Conservation (phyloP, 2,888 invertebrate species). For the Diaperis boleti region DNA sequence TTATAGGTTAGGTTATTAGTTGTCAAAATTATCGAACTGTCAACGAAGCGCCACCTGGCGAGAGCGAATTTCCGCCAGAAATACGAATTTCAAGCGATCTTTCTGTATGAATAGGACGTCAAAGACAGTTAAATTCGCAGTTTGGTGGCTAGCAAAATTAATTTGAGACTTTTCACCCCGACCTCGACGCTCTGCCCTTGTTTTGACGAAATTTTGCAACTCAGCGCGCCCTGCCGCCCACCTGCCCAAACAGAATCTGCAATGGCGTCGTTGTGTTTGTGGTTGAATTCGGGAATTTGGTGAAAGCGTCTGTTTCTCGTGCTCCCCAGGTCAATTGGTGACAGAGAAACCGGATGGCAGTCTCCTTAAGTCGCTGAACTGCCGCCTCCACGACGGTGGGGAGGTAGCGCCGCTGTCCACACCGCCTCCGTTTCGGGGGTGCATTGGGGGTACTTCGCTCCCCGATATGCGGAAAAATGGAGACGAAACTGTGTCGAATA, state of each 20-base stretch:
- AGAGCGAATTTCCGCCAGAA: no score
- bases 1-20: constrained; percentile 13
- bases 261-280: constrained; percentile 58
- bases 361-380: not conserved
- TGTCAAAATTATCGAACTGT: constrained; percentile 16
- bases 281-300: constrained; percentile 44
- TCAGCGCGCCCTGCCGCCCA: no score
- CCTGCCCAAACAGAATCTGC: constrained; percentile 23
- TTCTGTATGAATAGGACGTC: no score
- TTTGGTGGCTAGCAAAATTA: no score
- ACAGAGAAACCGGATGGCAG: constrained; percentile 10
- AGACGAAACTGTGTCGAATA: constrained; percentile 63
- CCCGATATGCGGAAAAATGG: constrained; percentile 54
- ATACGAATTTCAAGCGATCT: not conserved
- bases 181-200: no score
- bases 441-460: constrained; percentile 14
- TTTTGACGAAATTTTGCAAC: no score
- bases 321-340: constrained; percentile 5
- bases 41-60: constrained; percentile 17
- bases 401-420: constrained; percentile 11
- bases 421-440: constrained; percentile 18
- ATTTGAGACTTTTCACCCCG: no score
- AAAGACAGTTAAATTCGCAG: no score
- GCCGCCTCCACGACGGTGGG: constrained; percentile 14
- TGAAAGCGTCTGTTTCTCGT: constrained; percentile 42